phyloP scores from a whole-genome alignment of 2,113 vertebrate species.

The Ifrita kowaldi region DNA sequence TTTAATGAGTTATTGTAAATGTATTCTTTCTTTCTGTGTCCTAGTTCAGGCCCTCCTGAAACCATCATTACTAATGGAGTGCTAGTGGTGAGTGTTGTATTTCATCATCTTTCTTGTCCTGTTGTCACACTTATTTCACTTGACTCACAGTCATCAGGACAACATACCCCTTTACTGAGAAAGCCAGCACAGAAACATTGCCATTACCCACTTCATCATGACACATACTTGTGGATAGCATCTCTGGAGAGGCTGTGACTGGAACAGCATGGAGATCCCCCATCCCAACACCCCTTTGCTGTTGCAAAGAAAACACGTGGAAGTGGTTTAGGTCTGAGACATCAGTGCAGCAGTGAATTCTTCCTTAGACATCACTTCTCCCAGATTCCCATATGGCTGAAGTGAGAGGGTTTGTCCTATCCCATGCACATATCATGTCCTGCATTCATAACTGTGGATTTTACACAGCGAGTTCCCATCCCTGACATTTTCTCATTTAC shows the following conservation, averaged over 20 bases:
- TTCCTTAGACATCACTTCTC: neutral
- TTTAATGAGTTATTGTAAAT: neutral
- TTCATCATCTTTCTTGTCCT: slow-evolving; percentile 5
- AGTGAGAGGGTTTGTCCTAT: neutral
- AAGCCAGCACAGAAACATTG: neutral
- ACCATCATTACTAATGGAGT: slow-evolving; percentile 68
- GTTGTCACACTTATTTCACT: neutral
- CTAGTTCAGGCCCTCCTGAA: slow-evolving; percentile 61
- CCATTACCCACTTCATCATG: neutral
- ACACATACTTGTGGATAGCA: neutral
- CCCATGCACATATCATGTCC: neutral
- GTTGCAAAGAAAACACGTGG: neutral
- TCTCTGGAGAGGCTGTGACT: neutral
- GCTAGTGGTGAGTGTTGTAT: slow-evolving; percentile 56
- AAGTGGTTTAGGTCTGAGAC: neutral
- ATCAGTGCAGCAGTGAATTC: neutral
- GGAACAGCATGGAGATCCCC: neutral
- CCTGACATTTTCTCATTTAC: neutral
- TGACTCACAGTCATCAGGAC: neutral
- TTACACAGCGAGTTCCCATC: neutral
- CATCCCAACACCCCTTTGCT: neutral
- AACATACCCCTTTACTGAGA: neutral
- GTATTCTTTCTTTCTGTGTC: slow-evolving; percentile 28
- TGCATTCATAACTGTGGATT: neutral
- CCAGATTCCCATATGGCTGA: accelerated